These are phyloP conservation scores for Riparia riparia DNA, from an alignment of 2,113 vertebrate genomes.

Conservation along the genomic window DNA sequence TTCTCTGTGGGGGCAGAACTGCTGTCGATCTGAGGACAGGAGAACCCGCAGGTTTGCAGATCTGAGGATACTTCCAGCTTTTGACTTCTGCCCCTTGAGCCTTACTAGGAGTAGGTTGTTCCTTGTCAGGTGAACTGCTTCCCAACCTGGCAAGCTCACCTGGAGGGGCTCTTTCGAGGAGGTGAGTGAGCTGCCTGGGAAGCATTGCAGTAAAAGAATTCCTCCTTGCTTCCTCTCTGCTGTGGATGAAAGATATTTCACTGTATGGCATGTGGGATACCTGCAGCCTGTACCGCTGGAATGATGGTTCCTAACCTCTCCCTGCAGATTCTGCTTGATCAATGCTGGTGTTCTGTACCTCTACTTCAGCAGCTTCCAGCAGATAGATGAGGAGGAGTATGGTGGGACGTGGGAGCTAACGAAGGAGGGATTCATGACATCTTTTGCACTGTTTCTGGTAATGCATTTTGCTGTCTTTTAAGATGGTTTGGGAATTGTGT, in stretches of 20 bases:
- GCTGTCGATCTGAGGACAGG: neutral
- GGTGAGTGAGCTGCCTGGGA: neutral
- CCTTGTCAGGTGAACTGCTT: neutral
- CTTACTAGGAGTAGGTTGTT: neutral
- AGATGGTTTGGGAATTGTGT: neutral
- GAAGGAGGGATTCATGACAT: constrained; percentile 99
- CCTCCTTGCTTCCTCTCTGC: neutral
- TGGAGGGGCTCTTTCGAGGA: neutral
- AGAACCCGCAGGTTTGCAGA: neutral
- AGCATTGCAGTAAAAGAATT: accelerated
- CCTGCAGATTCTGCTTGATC: constrained; percentile 94
- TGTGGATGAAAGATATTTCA: neutral
- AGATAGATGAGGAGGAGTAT: constrained; percentile 97
- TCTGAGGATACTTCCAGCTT: neutral
- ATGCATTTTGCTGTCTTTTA: neutral
- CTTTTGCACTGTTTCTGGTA: constrained; percentile 98
- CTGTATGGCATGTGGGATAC: neutral
- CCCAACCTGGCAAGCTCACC: neutral
- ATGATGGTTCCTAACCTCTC: neutral
- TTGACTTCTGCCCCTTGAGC: neutral
- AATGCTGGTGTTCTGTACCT: constrained; percentile 96
- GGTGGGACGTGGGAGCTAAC: constrained; percentile 98
- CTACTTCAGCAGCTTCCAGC: constrained; percentile 98
- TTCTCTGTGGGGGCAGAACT: neutral
- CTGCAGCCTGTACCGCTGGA: neutral